Conservation (phyloP, 1,140 invertebrate genomes). For the Nylanderia fulva region DNA sequence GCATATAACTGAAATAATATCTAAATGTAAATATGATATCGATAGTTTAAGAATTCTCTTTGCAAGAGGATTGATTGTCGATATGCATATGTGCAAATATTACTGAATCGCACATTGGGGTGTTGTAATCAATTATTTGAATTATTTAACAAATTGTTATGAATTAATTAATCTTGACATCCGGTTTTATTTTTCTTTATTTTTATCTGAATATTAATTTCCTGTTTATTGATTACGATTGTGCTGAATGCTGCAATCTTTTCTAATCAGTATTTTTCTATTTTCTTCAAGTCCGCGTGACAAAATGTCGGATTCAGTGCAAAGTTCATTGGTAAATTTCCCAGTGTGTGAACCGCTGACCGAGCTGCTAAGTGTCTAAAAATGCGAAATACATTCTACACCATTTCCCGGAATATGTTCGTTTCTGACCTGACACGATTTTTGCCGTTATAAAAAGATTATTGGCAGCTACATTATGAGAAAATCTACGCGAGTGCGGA, state of each 20-base stretch:
- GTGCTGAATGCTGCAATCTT: background rate
- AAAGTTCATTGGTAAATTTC: background rate
- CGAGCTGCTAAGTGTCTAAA: conserved; percentile 24
- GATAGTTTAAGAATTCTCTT: background rate
- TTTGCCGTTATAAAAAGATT: conserved; percentile 61
- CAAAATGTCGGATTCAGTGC: background rate
- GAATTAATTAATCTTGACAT: background rate
- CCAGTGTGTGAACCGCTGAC: background rate
- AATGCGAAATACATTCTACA: background rate
- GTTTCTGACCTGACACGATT: conserved; percentile 63
- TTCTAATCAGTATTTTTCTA: conserved; percentile 25
- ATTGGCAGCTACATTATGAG: conserved; percentile 35
- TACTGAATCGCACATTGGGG: no score
- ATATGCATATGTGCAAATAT: background rate
- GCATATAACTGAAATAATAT: background rate
- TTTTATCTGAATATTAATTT: conserved; percentile 14
- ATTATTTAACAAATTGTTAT: background rate
- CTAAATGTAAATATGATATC: background rate
- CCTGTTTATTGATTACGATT: conserved; percentile 12
- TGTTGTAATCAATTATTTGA: no score
- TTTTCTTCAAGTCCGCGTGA: background rate
- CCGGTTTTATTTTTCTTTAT: background rate
- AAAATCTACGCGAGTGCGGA: conserved; percentile 18
- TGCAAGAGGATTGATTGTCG: background rate
- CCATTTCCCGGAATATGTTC: conserved; percentile 35